Conservation (phyloP, 2,113 vertebrate species). For the Riparia riparia region DNA sequence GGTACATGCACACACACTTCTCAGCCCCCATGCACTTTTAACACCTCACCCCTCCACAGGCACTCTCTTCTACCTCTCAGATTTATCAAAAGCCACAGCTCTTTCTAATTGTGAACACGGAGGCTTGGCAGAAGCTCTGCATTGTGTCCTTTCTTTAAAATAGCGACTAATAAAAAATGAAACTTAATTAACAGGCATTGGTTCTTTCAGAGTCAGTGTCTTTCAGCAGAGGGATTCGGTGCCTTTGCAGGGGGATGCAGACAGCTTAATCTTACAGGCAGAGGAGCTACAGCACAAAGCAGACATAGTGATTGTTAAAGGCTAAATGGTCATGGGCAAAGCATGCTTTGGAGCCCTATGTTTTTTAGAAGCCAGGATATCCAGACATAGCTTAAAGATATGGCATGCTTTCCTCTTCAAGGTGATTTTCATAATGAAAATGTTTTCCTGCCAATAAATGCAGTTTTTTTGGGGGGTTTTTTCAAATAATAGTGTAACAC, state of each 20-base stretch:
- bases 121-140: conserved; percentile 21
- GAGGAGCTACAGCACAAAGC: neutral
- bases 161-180: conserved; percentile 34
- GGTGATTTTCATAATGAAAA: neutral
- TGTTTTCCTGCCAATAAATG: neutral
- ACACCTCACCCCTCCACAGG: neutral
- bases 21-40: neutral
- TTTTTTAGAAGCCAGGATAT: neutral
- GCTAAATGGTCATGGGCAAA: neutral
- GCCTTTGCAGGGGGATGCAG: neutral
- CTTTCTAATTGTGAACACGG: neutral
- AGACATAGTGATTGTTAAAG: neutral
- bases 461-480: neutral
- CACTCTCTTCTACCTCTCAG: neutral
- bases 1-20: neutral
- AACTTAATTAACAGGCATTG: conserved; percentile 1
- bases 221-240: neutral
- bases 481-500: neutral
- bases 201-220: neutral
- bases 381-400: neutral
- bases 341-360: neutral
- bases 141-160: conserved; percentile 39
- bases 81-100: neutral
- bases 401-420: neutral
- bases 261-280: neutral